Evolutionary conservation across 2,113 vertebrate genomes (phyloP).

Genomic region (Apistogramma diplotaenia): DNA sequence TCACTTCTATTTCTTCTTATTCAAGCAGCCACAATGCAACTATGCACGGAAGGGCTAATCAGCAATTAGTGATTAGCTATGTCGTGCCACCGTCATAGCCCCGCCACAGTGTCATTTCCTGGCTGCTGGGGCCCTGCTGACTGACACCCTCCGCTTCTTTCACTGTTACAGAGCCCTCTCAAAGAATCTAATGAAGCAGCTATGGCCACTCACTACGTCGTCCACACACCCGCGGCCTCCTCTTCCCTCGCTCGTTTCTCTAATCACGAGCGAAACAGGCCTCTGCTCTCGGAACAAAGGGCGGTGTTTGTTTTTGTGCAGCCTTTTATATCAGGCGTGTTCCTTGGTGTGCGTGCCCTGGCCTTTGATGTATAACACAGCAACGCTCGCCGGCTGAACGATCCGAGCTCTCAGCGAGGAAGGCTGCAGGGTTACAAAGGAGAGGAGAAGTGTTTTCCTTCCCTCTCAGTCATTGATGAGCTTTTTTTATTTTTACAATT

Average conservation of each 20-base stretch:
- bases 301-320: slow-evolving; percentile 68
- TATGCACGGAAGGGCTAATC: slow-evolving; percentile 56
- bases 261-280: slow-evolving; percentile 58
- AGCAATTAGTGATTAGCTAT: slow-evolving; percentile 60
- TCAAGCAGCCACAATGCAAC: background rate
- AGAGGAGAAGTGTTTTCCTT: slow-evolving; percentile 45
- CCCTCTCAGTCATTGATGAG: slow-evolving; percentile 54
- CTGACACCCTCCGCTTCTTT: slow-evolving; percentile 56
- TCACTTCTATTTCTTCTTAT: background rate
- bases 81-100: slow-evolving; percentile 64
- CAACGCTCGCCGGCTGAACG: slow-evolving; percentile 33
- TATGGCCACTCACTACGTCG: background rate
- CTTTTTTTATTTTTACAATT: background rate
- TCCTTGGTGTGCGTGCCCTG: slow-evolving; percentile 49
- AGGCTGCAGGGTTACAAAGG: slow-evolving; percentile 25
- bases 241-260: slow-evolving; percentile 54
- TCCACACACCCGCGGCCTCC: slow-evolving; percentile 13
- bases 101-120: slow-evolving; percentile 73
- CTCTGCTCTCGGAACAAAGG: slow-evolving; percentile 65
- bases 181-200: slow-evolving; percentile 29
- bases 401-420: slow-evolving; percentile 6
- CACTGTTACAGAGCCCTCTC: slow-evolving; percentile 25
- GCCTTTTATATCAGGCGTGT: slow-evolving; percentile 67
- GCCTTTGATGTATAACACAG: slow-evolving; percentile 68
- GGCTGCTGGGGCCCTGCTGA: slow-evolving; percentile 40